Conservation (phyloP, 2,797 vertebrate genomes). For the Gobionotothen gibberifrons region DNA sequence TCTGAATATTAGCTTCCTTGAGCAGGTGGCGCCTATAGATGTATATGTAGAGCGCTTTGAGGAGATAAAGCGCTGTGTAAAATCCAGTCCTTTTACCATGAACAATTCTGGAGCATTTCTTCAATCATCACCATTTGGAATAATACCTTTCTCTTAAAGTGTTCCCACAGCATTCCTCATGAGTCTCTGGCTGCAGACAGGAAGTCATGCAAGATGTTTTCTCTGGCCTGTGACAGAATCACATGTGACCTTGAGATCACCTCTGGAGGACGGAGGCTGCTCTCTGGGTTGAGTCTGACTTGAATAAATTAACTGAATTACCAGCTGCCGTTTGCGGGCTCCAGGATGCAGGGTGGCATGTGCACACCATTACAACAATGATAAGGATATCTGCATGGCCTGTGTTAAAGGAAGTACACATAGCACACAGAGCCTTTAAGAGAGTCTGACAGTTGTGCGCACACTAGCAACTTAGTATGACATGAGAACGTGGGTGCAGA, state of each 20-base stretch:
- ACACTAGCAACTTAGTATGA: conserved; percentile 72
- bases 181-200: conserved; percentile 21
- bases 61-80: too few species aligned
- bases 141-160: background rate
- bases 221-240: conserved; percentile 54
- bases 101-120: conserved; percentile 9
- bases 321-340: conserved; percentile 68
- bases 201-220: conserved; percentile 40
- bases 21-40: too few species aligned
- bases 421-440: conserved; percentile 74
- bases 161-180: background rate
- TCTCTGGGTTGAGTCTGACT: conserved; percentile 50
- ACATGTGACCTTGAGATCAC: conserved; percentile 59
- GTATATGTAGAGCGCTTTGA: too few species aligned
- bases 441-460: conserved; percentile 75
- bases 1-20: too few species aligned
- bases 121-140: conserved; percentile 5
- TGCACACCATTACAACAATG: conserved; percentile 74
- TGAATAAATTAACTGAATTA: conserved; percentile 85
- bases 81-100: too few species aligned
- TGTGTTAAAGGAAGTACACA: conserved; percentile 85
- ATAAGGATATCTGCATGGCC: conserved; percentile 74
- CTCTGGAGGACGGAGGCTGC: conserved; percentile 70
- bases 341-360: conserved; percentile 78
- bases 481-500: conserved; percentile 67